These are phyloP conservation scores for Gibbula magus DNA, from an alignment of 2,888 invertebrate species.

Conservation along the genomic window DNA sequence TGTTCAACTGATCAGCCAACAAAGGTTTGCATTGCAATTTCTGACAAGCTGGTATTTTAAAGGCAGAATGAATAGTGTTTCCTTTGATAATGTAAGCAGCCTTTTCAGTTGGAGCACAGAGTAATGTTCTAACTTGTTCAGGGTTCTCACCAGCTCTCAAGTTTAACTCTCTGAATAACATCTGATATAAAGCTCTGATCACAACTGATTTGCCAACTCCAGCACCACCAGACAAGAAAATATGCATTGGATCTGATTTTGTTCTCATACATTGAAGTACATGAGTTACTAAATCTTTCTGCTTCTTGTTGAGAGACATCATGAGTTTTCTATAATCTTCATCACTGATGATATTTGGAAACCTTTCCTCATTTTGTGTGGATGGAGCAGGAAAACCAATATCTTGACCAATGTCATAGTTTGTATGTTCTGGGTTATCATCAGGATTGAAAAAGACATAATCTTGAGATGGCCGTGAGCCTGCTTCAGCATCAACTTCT, in stretches of 20 bases:
- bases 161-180: constrained; percentile 37
- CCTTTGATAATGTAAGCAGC: constrained; percentile 41
- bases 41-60: constrained; percentile 34
- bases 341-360: constrained; percentile 38
- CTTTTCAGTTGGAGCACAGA: constrained; percentile 48
- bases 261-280: constrained; percentile 40
- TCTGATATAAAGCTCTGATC: constrained; percentile 45
- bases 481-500: constrained; percentile 26
- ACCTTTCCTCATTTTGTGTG: constrained; percentile 14
- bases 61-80: constrained; percentile 32
- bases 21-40: constrained; percentile 27
- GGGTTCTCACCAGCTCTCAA: constrained; percentile 37
- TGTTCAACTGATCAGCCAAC: constrained; percentile 10
- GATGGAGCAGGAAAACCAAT: constrained; percentile 35
- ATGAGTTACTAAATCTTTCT: constrained; percentile 42
- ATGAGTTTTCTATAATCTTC: constrained; percentile 40
- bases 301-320: constrained; percentile 39
- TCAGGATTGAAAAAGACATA: neutral
- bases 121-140: constrained; percentile 25
- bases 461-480: neutral
- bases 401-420: constrained; percentile 42
- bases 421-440: constrained; percentile 33
- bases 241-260: constrained; percentile 33
- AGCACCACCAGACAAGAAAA: constrained; percentile 46
- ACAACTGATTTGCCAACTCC: constrained; percentile 49